Evolutionary conservation across 2,797 vertebrate genomes (phyloP).

Genomic region (Morelia viridis): DNA sequence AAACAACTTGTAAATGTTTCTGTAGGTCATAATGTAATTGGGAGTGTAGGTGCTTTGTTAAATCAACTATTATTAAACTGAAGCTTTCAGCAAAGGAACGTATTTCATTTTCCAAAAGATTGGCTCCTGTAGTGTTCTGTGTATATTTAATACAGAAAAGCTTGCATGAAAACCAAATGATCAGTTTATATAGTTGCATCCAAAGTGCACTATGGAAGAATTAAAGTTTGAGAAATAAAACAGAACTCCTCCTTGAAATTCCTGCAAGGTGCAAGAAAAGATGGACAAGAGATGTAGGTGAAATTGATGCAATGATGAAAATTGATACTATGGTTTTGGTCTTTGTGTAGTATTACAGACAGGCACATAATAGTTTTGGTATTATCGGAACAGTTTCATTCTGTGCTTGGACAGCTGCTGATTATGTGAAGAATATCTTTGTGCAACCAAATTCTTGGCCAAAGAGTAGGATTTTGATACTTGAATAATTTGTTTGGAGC

Average conservation of each 20-base stretch:
- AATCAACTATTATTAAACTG: not conserved
- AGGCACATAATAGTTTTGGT: not conserved
- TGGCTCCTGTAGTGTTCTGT: not conserved
- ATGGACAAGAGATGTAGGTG: not conserved
- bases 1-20: not conserved
- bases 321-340: not conserved
- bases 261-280: not conserved
- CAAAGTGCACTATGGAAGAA: not conserved
- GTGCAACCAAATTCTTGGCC: not conserved
- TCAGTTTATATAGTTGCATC: not conserved
- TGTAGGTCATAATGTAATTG: not conserved
- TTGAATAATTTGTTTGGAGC: not conserved
- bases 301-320: not conserved
- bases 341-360: not conserved
- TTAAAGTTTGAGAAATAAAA: not conserved
- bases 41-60: not conserved
- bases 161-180: not conserved
- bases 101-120: not conserved
- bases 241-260: not conserved
- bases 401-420: not conserved
- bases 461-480: not conserved
- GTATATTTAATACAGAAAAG: not conserved
- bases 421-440: not conserved
- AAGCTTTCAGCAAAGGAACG: not conserved
- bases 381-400: not conserved